phyloP scores from a whole-genome alignment of 2,113 vertebrate genomes.

The Eclectus roratus region DNA sequence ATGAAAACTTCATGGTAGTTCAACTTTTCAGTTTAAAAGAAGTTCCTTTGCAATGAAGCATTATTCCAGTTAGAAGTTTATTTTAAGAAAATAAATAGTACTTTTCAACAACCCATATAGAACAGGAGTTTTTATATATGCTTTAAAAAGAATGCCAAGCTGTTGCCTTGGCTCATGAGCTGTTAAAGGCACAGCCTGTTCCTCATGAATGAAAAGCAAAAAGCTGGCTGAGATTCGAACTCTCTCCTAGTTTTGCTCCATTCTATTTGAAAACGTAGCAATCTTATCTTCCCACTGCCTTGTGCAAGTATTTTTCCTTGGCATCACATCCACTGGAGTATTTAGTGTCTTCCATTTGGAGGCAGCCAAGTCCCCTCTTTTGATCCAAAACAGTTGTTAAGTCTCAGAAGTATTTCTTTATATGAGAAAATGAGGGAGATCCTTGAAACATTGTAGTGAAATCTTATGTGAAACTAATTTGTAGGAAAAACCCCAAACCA shows the following conservation, averaged over 20 bases:
- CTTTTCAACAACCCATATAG: constrained; percentile 53
- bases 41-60: constrained; percentile 63
- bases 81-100: constrained; percentile 56
- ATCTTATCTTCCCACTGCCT: constrained; percentile 35
- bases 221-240: constrained; percentile 21
- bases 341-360: constrained; percentile 31
- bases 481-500: constrained; percentile 10
- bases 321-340: constrained; percentile 6
- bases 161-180: constrained; percentile 12
- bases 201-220: constrained; percentile 57
- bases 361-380: constrained; percentile 4
- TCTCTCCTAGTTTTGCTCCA: constrained; percentile 27
- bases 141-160: constrained; percentile 59
- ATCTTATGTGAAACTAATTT: background rate
- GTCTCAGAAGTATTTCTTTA: background rate
- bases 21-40: constrained; percentile 59
- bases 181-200: constrained; percentile 56
- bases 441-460: background rate
- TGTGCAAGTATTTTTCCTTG: constrained; percentile 62
- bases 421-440: background rate
- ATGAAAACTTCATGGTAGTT: constrained; percentile 62
- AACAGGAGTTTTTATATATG: constrained; percentile 60
- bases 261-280: constrained; percentile 37
- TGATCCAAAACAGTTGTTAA: constrained; percentile 45
- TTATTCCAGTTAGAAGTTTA: constrained; percentile 66